phyloP scores from a whole-genome alignment of 2,797 vertebrate species.

The Sebastiscus tertius region DNA sequence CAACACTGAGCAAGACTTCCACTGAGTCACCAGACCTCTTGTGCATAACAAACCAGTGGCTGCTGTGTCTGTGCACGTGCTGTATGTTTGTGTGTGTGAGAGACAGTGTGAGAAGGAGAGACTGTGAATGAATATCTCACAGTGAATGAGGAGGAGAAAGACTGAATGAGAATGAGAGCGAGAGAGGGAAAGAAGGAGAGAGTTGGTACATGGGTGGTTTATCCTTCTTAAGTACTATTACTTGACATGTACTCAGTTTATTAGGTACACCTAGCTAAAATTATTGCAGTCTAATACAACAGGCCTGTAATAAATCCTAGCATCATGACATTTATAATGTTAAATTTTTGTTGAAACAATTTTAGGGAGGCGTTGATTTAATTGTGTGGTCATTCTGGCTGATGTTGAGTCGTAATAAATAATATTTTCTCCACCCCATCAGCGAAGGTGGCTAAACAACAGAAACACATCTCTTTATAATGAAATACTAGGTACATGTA shows the following conservation, averaged over 20 bases:
- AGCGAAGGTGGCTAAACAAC: neutral
- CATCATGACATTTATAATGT: neutral
- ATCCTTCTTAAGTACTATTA: neutral
- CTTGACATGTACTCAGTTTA: neutral
- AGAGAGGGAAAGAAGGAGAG: neutral
- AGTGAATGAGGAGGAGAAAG: conserved; percentile 6
- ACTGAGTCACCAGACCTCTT: conserved; percentile 49
- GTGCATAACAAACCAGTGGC: conserved; percentile 27
- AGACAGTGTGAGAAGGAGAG: neutral
- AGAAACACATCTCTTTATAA: neutral
- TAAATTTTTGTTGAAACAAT: neutral
- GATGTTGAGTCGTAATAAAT: neutral
- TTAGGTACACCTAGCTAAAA: neutral
- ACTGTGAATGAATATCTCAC: neutral
- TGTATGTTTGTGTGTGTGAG: neutral
- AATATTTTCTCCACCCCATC: neutral
- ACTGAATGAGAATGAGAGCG: neutral
- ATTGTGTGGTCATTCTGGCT: neutral
- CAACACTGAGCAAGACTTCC: conserved; percentile 34
- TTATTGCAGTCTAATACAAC: neutral
- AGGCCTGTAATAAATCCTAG: neutral
- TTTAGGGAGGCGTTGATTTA: neutral
- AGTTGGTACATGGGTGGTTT: neutral
- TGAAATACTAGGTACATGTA: neutral
- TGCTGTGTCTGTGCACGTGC: conserved; percentile 16